Conservation (phyloP, 2,113 vertebrate genomes). For the Microtus pennsylvanicus region DNA sequence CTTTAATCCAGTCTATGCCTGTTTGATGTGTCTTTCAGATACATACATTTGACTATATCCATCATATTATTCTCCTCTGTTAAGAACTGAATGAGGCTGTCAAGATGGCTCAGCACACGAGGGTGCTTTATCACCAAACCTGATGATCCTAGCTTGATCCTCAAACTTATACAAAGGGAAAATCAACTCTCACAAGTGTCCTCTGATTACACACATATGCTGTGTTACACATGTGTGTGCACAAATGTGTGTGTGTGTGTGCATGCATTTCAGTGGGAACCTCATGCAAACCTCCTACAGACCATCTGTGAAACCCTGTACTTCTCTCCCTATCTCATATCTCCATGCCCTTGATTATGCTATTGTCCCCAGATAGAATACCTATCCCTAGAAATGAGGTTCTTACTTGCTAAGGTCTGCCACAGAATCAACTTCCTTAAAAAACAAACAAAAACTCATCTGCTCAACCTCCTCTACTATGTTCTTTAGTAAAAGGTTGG, state of each 20-base stretch:
- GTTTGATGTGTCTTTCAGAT: conserved; percentile 1
- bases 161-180: too few species aligned
- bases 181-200: not conserved
- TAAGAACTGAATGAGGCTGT: not conserved
- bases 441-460: not conserved
- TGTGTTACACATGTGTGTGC: too few species aligned
- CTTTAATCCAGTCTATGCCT: not conserved
- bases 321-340: not conserved
- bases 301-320: not conserved
- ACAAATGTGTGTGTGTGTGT: too few species aligned
- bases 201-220: not conserved
- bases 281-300: not conserved
- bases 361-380: not conserved
- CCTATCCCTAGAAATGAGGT: not conserved
- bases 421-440: not conserved
- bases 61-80: not conserved
- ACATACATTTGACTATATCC: not conserved
- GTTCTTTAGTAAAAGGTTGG: not conserved
- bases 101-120: not conserved
- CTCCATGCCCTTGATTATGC: not conserved
- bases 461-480: not conserved
- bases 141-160: not conserved
- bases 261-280: not conserved
- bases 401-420: not conserved
- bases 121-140: not conserved